Percentiles rank a stretch among this genome's conserved stretches.
phyloP scores from a whole-genome alignment of 2,888 invertebrate species.

The Arrhopalites spinosus region DNA sequence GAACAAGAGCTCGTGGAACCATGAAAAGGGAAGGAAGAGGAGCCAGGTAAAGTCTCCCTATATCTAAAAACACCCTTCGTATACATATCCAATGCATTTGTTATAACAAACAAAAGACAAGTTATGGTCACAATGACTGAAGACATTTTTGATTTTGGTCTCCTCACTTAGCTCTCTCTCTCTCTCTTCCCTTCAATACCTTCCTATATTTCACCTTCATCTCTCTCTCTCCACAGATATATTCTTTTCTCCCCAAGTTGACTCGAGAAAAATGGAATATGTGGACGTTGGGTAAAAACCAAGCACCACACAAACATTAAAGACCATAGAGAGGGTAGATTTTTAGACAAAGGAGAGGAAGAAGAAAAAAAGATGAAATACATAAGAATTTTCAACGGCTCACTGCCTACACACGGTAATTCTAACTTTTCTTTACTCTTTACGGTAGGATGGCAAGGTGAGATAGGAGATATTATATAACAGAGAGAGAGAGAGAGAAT shows the following conservation, averaged over 20 bases:
- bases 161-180: not conserved
- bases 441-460: conserved; percentile 10
- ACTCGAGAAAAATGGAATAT: not conserved
- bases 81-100: no score
- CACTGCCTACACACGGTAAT: conserved; percentile 8
- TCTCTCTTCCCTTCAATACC: not conserved
- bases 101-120: no score
- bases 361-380: not conserved
- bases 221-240: no score
- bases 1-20: conserved; percentile 26
- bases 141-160: conserved; percentile 8
- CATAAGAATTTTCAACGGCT: conserved; percentile 13
- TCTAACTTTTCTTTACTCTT: conserved; percentile 1
- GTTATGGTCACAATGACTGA: conserved; percentile 10
- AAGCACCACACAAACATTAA: not conserved
- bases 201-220: not conserved
- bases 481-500: not conserved
- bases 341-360: not conserved
- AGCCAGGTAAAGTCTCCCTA: not conserved
- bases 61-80: no score
- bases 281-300: not conserved
- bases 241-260: not conserved
- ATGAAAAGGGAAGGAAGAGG: conserved; percentile 11
- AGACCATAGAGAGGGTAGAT: not conserved
- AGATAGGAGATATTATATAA: not conserved